Conservation (phyloP, 2,888 invertebrate genomes). For the Ecliptopera silaceata region DNA sequence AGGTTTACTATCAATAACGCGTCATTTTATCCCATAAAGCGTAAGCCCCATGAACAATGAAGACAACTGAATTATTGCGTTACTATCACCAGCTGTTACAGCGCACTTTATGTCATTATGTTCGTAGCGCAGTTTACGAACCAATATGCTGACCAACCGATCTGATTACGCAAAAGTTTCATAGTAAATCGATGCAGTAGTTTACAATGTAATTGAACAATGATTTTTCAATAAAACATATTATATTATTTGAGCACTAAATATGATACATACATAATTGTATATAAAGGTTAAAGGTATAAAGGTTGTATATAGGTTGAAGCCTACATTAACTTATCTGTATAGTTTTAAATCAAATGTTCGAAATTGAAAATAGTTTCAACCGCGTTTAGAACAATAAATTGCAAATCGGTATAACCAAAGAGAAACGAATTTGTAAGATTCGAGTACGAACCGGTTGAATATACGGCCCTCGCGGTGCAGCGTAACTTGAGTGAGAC, state of each 20-base stretch:
- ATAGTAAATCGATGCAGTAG: neutral
- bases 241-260: too few species aligned
- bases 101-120: slow-evolving; percentile 23
- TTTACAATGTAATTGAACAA: neutral
- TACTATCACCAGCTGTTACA: slow-evolving; percentile 19
- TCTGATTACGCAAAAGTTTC: slow-evolving; percentile 9
- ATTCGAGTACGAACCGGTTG: slow-evolving; percentile 48
- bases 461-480: slow-evolving; percentile 46
- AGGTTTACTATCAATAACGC: slow-evolving; percentile 72
- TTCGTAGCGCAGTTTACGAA: slow-evolving; percentile 23
- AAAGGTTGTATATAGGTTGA: too few species aligned
- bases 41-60: slow-evolving; percentile 51
- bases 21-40: slow-evolving; percentile 64
- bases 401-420: slow-evolving; percentile 42
- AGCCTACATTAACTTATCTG: too few species aligned
- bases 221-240: neutral
- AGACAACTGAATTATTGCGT: slow-evolving; percentile 47
- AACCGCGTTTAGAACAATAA: slow-evolving; percentile 20
- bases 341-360: too few species aligned
- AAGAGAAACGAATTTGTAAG: slow-evolving; percentile 44
- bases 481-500: slow-evolving; percentile 59
- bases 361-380: neutral
- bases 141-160: slow-evolving; percentile 20
- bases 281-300: too few species aligned
- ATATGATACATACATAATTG: too few species aligned